Evolutionary conservation across 2,888 invertebrate species (phyloP).

Genomic region (Blera fallax): DNA sequence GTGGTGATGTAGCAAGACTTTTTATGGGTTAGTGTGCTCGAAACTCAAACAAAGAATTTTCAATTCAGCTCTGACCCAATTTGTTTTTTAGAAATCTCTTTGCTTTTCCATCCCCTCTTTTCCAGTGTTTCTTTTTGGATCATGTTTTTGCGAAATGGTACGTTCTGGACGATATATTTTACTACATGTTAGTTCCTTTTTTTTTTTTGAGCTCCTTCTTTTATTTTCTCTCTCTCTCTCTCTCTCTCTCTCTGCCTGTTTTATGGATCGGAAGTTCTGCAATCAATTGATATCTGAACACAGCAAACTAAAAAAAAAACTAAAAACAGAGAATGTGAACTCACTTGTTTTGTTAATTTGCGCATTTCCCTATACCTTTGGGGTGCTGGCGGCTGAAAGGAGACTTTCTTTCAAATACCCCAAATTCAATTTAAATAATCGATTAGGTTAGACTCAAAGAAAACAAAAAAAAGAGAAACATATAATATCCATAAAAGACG

Average conservation of each 20-base stretch:
- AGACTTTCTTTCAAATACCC: neutral
- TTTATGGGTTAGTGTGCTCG: conserved; percentile 26
- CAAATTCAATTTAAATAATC: conserved; percentile 42
- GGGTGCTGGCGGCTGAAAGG: neutral
- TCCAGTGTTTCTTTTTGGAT: neutral
- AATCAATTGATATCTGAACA: conserved; percentile 20
- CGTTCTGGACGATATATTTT: conserved; percentile 25
- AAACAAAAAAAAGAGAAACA: neutral
- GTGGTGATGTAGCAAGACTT: conserved; percentile 19
- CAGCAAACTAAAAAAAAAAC: neutral
- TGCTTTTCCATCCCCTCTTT: neutral
- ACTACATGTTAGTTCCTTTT: neutral
- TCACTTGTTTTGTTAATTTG: conserved; percentile 10
- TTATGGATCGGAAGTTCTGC: conserved; percentile 9
- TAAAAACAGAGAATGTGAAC: neutral
- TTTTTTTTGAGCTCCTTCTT: too few relatives aligned
- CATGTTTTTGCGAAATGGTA: neutral
- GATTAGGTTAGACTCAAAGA: neutral
- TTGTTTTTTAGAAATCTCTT: conserved; percentile 24
- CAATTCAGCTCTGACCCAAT: conserved; percentile 41
- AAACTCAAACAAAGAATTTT: conserved; percentile 40
- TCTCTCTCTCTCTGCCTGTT: neutral
- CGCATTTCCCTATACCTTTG: neutral
- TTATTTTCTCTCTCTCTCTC: neutral
- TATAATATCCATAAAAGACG: neutral